Conservation (phyloP, 2,888 invertebrate genomes). For the Lycaena phlaeas region DNA sequence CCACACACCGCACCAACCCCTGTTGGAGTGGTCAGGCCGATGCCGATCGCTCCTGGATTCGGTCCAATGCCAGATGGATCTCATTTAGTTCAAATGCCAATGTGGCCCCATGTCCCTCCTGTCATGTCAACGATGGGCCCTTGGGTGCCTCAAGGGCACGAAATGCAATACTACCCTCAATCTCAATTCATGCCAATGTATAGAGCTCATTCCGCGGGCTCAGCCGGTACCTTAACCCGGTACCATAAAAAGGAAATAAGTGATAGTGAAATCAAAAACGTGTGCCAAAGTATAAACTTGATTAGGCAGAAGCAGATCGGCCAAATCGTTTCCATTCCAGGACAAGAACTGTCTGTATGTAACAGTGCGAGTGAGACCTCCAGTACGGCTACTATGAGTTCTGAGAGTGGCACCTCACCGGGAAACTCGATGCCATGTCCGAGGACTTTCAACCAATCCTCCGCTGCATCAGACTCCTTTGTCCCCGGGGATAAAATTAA, state of each 20-base stretch:
- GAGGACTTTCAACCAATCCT: constrained; percentile 43
- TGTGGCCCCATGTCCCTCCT: constrained; percentile 57
- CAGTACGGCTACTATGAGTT: constrained; percentile 58
- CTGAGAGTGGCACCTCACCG: constrained; percentile 60
- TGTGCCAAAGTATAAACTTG: constrained; percentile 70
- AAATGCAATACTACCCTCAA: constrained; percentile 63
- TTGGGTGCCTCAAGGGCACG: constrained; percentile 49
- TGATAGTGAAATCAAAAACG: constrained; percentile 47
- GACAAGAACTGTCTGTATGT: constrained; percentile 61
- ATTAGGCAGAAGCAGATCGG: constrained; percentile 67
- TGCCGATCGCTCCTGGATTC: constrained; percentile 43
- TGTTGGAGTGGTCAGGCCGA: constrained; percentile 45
- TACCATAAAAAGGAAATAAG: constrained; percentile 53
- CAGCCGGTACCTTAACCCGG: constrained; percentile 60
- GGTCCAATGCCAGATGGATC: constrained; percentile 41
- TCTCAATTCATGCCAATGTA: constrained; percentile 61
- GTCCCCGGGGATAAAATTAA: constrained; percentile 38
- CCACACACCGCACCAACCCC: constrained; percentile 57
- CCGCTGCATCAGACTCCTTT: constrained; percentile 34
- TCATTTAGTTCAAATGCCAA: constrained; percentile 56
- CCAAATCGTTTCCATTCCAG: constrained; percentile 59
- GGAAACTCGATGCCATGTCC: constrained; percentile 56
- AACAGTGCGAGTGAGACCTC: constrained; percentile 56
- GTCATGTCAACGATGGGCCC: constrained; percentile 51
- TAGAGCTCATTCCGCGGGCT: constrained; percentile 59